Base-by-base conservation (phyloP, 2,888 invertebrate species). In the Synergus umbraculus region DNA sequence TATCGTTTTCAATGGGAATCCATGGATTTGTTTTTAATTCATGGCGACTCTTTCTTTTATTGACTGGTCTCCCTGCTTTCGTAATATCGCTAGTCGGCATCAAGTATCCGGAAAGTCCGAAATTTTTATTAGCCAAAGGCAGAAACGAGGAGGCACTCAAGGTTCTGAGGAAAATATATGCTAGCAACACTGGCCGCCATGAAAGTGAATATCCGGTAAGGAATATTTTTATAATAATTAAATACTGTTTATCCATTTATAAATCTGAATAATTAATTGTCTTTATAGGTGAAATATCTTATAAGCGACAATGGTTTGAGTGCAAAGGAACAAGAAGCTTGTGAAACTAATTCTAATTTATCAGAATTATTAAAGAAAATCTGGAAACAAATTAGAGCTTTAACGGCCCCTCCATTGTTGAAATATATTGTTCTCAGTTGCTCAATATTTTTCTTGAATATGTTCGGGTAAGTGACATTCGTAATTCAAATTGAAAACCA, bases 21-120 rank as follows among this genome's bases (percentile, higher is more conserved):
- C 81, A 89, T 1, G 88, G 91, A 13, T 87, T 96, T 81, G 89
- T 91, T 0, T 95, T 95, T 88, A 94, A 95, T 54, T 95, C 97
- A 0, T 97, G 97, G 97, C 93, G 97, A 8, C 89, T 97, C 7
- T 94, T 96, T 80, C 92, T 97, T 2, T 93, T 96, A 0, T 91
- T 95, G 0, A 94, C 96, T 80, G 94, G 95, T 0, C 58, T 96
- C 3, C 95, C 97, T 0, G 95, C 95, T 86, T 87, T 95, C 0
- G 76, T 95, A 0, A 94, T 95, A 0, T 93, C 95, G 0, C 60
- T 95, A 0, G 93, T 95, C 15, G 91, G 95, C 15, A 88, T 93
- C 9, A 93, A 93, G 66, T 93, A 95, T 15, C 96, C 97, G 0
- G 97, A 97, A 89, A 97, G 96, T 83, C 97, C 97, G 0, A 96